Evolutionary conservation across 2,797 vertebrate species (phyloP).

Genomic region (Brotula barbata): DNA sequence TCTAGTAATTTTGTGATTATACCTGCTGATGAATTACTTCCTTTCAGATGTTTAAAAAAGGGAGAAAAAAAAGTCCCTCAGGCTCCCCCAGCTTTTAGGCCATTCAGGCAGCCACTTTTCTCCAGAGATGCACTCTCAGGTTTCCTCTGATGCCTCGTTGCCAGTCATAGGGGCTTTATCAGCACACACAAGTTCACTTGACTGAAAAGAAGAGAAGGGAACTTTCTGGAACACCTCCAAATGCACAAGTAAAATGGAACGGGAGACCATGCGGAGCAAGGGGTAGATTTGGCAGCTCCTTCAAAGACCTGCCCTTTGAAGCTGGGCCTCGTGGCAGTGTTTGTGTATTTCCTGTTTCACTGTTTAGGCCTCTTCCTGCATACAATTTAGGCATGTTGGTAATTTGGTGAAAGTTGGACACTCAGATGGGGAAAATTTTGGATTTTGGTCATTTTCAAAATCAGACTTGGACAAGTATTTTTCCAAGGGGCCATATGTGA

Average conservation of each 20-base stretch:
- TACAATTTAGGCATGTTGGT: conserved; percentile 36
- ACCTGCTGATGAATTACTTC: conserved; percentile 44
- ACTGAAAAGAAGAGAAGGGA: conserved; percentile 20
- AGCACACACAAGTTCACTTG: conserved; percentile 46
- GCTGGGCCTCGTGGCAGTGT: conserved; percentile 29
- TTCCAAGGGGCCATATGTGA: too few species aligned
- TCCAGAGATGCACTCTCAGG: conserved; percentile 45
- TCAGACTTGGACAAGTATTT: too few species aligned
- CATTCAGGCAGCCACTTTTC: conserved; percentile 38
- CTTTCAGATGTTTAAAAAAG: conserved; percentile 20
- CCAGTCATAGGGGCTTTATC: conserved; percentile 60
- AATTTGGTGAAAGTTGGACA: conserved; percentile 43
- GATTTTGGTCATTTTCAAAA: too few species aligned
- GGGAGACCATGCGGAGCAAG: conserved; percentile 48
- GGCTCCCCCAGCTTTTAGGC: conserved; percentile 48
- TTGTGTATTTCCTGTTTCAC: conserved; percentile 51
- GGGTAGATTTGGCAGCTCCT: conserved; percentile 62
- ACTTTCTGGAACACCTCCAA: conserved; percentile 64
- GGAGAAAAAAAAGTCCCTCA: conserved; percentile 12
- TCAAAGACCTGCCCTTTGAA: conserved; percentile 68
- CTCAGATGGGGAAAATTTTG: conserved; percentile 21
- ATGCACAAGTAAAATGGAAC: conserved; percentile 60
- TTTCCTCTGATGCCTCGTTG: conserved; percentile 50
- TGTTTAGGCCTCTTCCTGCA: conserved; percentile 38
- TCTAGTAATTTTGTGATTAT: conserved; percentile 26